Conservation (phyloP, 2,888 invertebrate species). For the Eupithecia dodoneata region DNA sequence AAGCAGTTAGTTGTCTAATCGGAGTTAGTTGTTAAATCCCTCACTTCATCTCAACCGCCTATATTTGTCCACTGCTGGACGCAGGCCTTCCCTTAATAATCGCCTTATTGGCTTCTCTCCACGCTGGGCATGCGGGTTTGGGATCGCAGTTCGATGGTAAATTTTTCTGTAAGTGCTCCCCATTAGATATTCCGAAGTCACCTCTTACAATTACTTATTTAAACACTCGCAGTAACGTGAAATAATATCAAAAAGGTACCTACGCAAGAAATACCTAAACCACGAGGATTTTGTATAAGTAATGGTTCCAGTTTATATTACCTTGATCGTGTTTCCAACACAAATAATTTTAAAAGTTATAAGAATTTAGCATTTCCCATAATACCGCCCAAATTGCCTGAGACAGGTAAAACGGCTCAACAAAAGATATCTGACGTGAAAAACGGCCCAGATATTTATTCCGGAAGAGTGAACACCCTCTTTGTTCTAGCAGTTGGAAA, state of each 20-base stretch:
- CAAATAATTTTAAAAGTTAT: not conserved
- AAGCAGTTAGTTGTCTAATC: too few species aligned
- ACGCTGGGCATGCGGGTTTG: too few species aligned
- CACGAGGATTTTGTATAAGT: not conserved
- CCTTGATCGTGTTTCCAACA: not conserved
- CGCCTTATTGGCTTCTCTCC: too few species aligned
- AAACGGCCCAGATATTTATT: constrained; percentile 54
- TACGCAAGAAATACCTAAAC: not conserved
- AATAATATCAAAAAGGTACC: not conserved
- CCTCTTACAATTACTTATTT: too few species aligned
- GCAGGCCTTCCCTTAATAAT: too few species aligned
- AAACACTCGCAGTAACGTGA: not conserved
- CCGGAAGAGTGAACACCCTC: constrained; percentile 53
- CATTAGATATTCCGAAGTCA: too few species aligned
- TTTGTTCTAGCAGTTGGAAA: constrained; percentile 51
- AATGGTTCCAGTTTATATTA: not conserved
- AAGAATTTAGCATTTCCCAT: not conserved
- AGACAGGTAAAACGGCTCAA: constrained; percentile 37
- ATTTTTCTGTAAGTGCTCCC: too few species aligned
- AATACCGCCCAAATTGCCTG: constrained; percentile 30
- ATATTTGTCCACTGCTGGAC: too few species aligned
- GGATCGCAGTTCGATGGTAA: too few species aligned
- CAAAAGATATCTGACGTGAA: constrained; percentile 50
- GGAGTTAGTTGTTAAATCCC: too few species aligned
- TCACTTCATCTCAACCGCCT: too few species aligned